A percentile compares a stretch with the other conserved stretches of the same genome.
phyloP scores from a whole-genome alignment of 2,797 vertebrate genomes.

The Lycodopsis pacificus region DNA sequence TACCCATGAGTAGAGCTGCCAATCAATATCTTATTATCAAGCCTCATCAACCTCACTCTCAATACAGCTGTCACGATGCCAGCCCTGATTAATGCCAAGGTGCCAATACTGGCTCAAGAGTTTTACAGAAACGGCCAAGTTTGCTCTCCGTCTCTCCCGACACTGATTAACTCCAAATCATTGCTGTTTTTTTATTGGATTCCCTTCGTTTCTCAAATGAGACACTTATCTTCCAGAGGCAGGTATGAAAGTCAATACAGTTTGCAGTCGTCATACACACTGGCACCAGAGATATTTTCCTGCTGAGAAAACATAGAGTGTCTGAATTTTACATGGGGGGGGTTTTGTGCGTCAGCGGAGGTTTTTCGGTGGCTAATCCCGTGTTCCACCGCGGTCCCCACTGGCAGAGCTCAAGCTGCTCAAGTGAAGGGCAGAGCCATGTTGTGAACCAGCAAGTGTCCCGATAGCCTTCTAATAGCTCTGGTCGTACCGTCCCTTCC shows the following conservation, averaged over 20 bases:
- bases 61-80: constrained; percentile 52
- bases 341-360: constrained; percentile 34
- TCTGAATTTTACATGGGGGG: constrained; percentile 9
- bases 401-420: constrained; percentile 26
- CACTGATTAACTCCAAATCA: constrained; percentile 55
- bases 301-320: constrained; percentile 22
- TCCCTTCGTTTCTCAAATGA: constrained; percentile 47
- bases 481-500: constrained; percentile 34
- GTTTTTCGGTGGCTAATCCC: constrained; percentile 51
- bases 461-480: constrained; percentile 52
- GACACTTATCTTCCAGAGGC: constrained; percentile 57
- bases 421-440: constrained; percentile 34
- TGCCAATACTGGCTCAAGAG: constrained; percentile 49
- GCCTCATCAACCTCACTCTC: constrained; percentile 65
- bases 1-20: constrained; percentile 23
- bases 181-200: constrained; percentile 48
- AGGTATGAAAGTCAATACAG: constrained; percentile 40
- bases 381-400: constrained; percentile 34
- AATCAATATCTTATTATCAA: constrained; percentile 76
- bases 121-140: constrained; percentile 37
- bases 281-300: constrained; percentile 1
- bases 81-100: constrained; percentile 51
- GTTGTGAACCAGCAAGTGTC: constrained; percentile 45
- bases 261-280: constrained; percentile 10
- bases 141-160: constrained; percentile 30